These are phyloP conservation scores for Ceyx margarethae DNA, from an alignment of 2,113 vertebrate genomes.

Conservation along the genomic window DNA sequence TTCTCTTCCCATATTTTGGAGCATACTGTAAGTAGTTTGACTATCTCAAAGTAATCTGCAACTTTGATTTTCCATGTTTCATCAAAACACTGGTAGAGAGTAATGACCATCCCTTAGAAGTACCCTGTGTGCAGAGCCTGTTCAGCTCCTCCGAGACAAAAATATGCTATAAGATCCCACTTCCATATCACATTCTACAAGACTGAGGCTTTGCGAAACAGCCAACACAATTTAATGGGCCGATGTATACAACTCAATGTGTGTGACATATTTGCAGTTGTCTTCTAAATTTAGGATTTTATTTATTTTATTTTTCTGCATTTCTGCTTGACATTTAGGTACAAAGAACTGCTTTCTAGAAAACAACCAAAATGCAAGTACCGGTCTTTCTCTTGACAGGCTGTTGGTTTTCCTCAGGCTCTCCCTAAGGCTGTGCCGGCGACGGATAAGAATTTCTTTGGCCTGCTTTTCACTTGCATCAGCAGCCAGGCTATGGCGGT, in stretches of 20 bases:
- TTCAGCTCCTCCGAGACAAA: not conserved
- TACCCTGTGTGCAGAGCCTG: not conserved
- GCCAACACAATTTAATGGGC: not conserved
- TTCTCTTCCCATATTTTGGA: not conserved
- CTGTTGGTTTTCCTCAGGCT: slow-evolving; percentile 85
- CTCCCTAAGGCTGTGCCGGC: slow-evolving; percentile 86
- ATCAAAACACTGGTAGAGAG: not conserved
- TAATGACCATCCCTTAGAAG: not conserved
- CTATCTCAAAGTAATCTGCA: not conserved
- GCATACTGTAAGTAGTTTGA: not conserved
- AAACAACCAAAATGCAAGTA: slow-evolving; percentile 30
- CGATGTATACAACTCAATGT: not conserved
- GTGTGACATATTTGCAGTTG: not conserved
- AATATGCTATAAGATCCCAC: not conserved
- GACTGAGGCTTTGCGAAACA: not conserved
- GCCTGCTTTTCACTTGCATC: slow-evolving; percentile 81
- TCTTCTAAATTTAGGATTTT: not conserved
- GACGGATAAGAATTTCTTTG: slow-evolving; percentile 92
- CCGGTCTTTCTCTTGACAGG: slow-evolving; percentile 74
- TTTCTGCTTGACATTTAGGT: not conserved
- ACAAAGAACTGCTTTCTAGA: not conserved
- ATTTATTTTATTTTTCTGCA: not conserved
- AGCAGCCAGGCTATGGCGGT: slow-evolving; percentile 84
- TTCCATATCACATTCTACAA: not conserved
- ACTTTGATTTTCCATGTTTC: not conserved